Percentiles rank a stretch among this genome's conserved stretches.
phyloP scores from a whole-genome alignment of 2,113 vertebrate species.

The Sapayoa aenigma region DNA sequence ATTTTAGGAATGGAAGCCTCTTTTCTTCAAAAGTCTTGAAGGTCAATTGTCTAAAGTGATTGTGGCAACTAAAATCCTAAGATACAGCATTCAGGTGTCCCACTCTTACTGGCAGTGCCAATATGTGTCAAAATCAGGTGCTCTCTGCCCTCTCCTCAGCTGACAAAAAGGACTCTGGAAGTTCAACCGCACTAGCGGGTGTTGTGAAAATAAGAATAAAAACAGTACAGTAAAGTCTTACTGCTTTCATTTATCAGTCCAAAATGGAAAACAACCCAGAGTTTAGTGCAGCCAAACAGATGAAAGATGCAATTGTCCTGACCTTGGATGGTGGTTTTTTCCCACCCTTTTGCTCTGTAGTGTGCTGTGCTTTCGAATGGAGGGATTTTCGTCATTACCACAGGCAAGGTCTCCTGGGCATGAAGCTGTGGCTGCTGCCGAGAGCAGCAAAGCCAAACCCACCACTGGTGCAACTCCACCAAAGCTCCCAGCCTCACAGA shows the following conservation, averaged over 20 bases:
- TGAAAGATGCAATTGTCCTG: not conserved
- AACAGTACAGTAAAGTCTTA: not conserved
- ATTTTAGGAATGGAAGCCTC: not conserved
- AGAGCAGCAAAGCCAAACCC: not conserved
- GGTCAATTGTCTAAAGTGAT: not conserved
- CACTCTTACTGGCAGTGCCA: not conserved
- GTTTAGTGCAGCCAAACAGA: not conserved
- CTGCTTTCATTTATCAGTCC: not conserved
- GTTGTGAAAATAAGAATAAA: not conserved
- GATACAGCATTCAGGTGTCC: not conserved
- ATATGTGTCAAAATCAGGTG: not conserved
- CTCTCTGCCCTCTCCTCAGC: not conserved
- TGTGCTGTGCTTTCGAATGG: not conserved
- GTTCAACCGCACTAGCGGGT: not conserved
- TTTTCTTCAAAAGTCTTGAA: not conserved
- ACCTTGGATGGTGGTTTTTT: not conserved
- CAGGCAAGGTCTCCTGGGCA: conserved; percentile 19
- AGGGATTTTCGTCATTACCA: not conserved
- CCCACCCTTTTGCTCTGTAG: not conserved
- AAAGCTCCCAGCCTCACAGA: conserved; percentile 48
- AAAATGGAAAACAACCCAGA: not conserved
- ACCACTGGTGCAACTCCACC: conserved; percentile 34
- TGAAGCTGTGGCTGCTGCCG: not conserved
- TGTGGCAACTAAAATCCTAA: not conserved
- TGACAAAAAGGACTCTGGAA: not conserved